Percentiles rank a stretch among this genome's conserved stretches.
Evolutionary conservation across 1,140 invertebrate species (phyloP).

Genomic region (Orius insidiosus): DNA sequence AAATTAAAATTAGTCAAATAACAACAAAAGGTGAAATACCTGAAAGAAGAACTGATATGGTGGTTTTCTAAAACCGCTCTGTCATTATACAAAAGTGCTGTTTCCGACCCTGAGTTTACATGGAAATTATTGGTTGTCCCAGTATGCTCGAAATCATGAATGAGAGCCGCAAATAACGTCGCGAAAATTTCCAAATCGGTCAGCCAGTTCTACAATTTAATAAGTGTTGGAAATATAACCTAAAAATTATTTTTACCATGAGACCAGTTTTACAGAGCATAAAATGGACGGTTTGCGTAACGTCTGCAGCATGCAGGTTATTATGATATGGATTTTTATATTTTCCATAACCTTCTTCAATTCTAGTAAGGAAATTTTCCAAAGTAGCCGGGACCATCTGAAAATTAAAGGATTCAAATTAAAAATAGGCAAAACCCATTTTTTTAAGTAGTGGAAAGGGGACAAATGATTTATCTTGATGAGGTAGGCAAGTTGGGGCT

Average conservation of each 20-base stretch:
- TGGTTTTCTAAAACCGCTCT: constrained; percentile 87
- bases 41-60: constrained; percentile 83
- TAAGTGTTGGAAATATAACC: too few relatives aligned
- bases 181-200: constrained; percentile 84
- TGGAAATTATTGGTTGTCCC: constrained; percentile 99
- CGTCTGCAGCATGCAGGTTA: too few relatives aligned
- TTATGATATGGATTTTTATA: too few relatives aligned
- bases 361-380: constrained; percentile 52
- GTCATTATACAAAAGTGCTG: constrained; percentile 85
- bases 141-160: constrained; percentile 95
- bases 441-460: too few relatives aligned
- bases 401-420: constrained; percentile 10
- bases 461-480: too few relatives aligned
- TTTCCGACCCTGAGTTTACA: constrained; percentile 88
- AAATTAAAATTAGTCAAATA: constrained; percentile 12
- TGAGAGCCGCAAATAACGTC: constrained; percentile 80
- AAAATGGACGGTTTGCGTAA: too few relatives aligned
- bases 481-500: too few relatives aligned
- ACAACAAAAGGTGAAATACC: constrained; percentile 31
- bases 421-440: too few relatives aligned
- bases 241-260: too few relatives aligned
- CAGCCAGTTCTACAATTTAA: constrained; percentile 67
- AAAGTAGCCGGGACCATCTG: constrained; percentile 52
- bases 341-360: constrained; percentile 75
- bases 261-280: too few relatives aligned